Evolutionary conservation across 1,140 invertebrate species (phyloP).

Genomic region (Drosophila navojoa): DNA sequence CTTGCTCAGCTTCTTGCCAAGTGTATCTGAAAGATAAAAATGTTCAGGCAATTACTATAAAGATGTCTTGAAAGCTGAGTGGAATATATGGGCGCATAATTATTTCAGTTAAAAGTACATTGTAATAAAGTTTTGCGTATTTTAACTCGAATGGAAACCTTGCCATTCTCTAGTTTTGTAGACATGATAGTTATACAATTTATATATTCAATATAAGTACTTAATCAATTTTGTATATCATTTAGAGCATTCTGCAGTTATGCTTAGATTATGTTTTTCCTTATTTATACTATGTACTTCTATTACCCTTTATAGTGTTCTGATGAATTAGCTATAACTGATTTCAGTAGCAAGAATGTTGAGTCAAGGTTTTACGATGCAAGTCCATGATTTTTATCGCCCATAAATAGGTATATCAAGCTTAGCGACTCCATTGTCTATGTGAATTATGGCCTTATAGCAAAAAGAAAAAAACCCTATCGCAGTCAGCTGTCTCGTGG

Average conservation of each 20-base stretch:
- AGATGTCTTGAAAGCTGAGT: neutral
- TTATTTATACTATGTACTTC: too few relatives aligned
- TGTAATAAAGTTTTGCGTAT: neutral
- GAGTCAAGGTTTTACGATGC: neutral
- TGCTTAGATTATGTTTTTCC: neutral
- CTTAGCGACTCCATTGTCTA: slow-evolving; percentile 27
- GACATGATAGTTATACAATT: too few relatives aligned
- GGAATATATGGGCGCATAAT: neutral
- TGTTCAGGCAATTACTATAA: neutral
- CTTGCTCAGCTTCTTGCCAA: slow-evolving; percentile 67
- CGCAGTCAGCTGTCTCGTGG: slow-evolving; percentile 41
- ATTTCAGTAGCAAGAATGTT: neutral
- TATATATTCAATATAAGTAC: too few relatives aligned
- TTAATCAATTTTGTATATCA: too few relatives aligned
- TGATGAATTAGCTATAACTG: neutral
- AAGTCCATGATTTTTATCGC: slow-evolving; percentile 19
- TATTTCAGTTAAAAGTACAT: neutral
- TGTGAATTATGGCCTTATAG: slow-evolving; percentile 49
- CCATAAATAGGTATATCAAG: slow-evolving; percentile 10
- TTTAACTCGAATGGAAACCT: too few relatives aligned
- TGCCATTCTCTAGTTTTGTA: too few relatives aligned
- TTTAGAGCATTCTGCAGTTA: too few relatives aligned
- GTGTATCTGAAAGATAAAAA: slow-evolving; percentile 43
- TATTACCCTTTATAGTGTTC: neutral
- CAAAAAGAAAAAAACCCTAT: slow-evolving; percentile 31